Evolutionary conservation across 1,140 invertebrate genomes (phyloP), one percentile per base, ranked within the genome.

Genomic region (Leptinotarsa texana): DNA sequence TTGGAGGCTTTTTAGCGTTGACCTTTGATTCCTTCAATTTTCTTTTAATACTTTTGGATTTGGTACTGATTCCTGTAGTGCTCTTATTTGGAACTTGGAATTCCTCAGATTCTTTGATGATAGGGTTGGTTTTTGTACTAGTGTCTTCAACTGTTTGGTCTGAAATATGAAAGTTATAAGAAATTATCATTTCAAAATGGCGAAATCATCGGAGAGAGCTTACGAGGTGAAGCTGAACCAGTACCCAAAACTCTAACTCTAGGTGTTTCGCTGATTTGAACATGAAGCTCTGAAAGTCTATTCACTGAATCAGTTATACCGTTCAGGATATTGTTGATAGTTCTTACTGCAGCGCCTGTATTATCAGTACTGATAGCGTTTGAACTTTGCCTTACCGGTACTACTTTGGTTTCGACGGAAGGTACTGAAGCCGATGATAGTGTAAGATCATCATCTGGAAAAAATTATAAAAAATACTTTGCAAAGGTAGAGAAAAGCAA

Each of bases 231-330:
- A 57, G 51, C 15, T 18, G 51, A 15, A 3, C n/a, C n/a, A 17
- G 15, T 15, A 18, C 17, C 15, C 51, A 57, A 4, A n/a, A 57
- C 51, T 15, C 51, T 4, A 15, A 57, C 48, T 63, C 75, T 57
- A 4, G 78, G 78, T 13, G 74, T 74, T 13, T 75, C 72, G 6
- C 75, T 69, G 4, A 78, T 70, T 22, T 77, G 75, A 18, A 75
- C 78, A 21, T 80, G 77, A n/a, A 80, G 74, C 63, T 84, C 78
- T 2, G 83, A 82, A 4, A 83, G 63, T 18, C 82, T 67, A 61
- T 84, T 83, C 8, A 85, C 82, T 13, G 83, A 82, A 57, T 83
- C 77, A 5, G 83, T 83, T 63, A 85, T 85, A n/a, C 83, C 83
- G 27, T 78, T 81, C 18, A 85, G 69, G 27, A 85, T 84, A 70